Evolutionary conservation across 2,888 invertebrate species (phyloP), one percentile per base, ranked within the genome.

Genomic region (Acleris laterana): DNA sequence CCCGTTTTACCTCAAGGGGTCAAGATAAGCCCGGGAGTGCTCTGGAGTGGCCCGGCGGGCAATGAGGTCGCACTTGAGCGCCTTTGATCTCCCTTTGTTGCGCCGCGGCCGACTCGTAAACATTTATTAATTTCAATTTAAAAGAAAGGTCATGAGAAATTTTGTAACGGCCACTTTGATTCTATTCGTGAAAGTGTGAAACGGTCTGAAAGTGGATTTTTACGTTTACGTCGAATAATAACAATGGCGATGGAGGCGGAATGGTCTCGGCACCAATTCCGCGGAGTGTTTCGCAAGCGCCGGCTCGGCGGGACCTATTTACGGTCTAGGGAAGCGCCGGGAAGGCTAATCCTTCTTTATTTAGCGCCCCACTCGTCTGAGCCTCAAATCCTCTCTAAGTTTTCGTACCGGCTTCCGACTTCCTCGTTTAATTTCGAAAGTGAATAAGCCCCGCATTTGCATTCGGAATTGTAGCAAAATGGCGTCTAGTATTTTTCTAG

Each of bases 401-500:
- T 46, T 69, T 69, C 71, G 74, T 73, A 75, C 76, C 73, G 72
- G 77, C 77, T 76, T 74, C 72, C 76, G 78, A 38, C 84, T 89
- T 89, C 88, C 86, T 85, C 76, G 80, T 87, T 80, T 74, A 79
- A 82, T 84, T 84, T 84, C 79, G 77, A 84, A 78, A 77, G 74
- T 75, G 78, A 80, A 80, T 83, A 80, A 82, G 78, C 78, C 77
- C 78, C 72, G 75, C 73, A 82, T 85, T 84, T 83, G 77, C 81
- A 81, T 83, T 80, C 68, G 74, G 69, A 79, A 76, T 78, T 79
- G 76, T 77, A 80, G 78, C 86, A 89, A 89, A 82, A 88, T 88
- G 88, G 88, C 88, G 88, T 87, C 88, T 89, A 89, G 87, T 88
- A 90, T 89, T 90, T 90, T 90, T 89, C 90, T 90, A 90, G 88